These are phyloP conservation scores for Spisula solida DNA, from an alignment of 2,888 invertebrate species.

Conservation along the genomic window DNA sequence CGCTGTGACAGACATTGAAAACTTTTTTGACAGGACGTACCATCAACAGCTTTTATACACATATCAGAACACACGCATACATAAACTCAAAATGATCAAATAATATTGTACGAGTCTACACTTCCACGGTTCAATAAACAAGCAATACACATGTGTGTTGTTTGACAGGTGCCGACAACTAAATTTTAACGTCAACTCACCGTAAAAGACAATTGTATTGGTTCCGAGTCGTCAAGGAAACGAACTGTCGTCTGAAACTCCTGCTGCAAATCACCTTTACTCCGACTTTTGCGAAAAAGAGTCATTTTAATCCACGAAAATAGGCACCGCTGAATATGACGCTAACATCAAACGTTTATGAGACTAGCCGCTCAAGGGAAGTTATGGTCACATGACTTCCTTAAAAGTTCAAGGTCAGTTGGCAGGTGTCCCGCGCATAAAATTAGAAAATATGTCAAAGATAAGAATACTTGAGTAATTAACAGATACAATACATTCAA, in stretches of 20 bases:
- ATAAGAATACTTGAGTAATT: neutral
- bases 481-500: neutral
- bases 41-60: neutral
- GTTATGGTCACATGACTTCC: conserved; percentile 78
- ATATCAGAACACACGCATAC: neutral
- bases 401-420: conserved; percentile 72
- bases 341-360: conserved; percentile 65
- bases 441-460: conserved; percentile 26
- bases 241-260: conserved; percentile 86
- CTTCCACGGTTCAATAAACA: conserved; percentile 42
- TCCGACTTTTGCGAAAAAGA: conserved; percentile 83
- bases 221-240: conserved; percentile 86
- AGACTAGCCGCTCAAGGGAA: conserved; percentile 68
- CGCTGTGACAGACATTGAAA: neutral
- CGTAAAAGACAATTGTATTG: conserved; percentile 85
- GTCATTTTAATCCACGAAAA: conserved; percentile 71
- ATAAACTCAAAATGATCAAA: conserved; percentile 13
- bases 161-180: conserved; percentile 67
- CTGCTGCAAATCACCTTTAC: conserved; percentile 84
- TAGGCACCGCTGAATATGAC: conserved; percentile 61
- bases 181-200: conserved; percentile 75
- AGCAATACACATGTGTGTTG: conserved; percentile 5
- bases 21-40: neutral
- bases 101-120: conserved; percentile 31
- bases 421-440: conserved; percentile 56